Evolutionary conservation across 2,888 invertebrate species (phyloP), one percentile per base, ranked within the genome.

Genomic region (Gymnocheta viridis): DNA sequence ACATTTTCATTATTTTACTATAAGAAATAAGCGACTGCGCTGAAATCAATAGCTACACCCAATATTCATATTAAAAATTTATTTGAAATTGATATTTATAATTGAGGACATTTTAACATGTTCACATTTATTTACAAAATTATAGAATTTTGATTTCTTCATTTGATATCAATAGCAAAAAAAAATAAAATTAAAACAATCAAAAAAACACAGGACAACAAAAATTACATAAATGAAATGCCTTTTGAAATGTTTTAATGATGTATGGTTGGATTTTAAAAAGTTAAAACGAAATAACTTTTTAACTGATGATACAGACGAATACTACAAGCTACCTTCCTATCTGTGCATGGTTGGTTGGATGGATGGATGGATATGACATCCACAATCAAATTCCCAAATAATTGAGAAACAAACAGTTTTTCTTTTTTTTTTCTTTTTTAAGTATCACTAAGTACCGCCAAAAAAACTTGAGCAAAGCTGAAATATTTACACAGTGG

Each of bases 111-210:
- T 81, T 74, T 67, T 35, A 67, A 51, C 58, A 72, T 79, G 64
- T 79, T 62, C 49, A 29, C 35, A 35, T 27, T 67, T 49, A 38
- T 54, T 74, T 14, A 6, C 6, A 41, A 54, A 81, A 81, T 69
- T 81, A 69, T 76, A 70, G n/a, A 62, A 74, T 82, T 70, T 82
- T 76, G 81, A 82, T 76, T 82, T 82, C 81, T 82, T 82, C 70
- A 82, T 82, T 82, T 62, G 74, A 69, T 74, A 82, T 82, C 69
- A 47, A 76, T 76, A 62, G 69, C 74, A 76, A 62, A 56, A 35
- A 29, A 56, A 41, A 29, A 6, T 6, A 47, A 64, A 69, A 64
- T 17, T 19, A 47, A 4, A 72, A 38, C 32, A 41, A 67, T 14
- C n/a, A n/a, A n/a, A n/a, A n/a, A n/a, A 70, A 62, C 17, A 6